Percentiles rank a stretch among this genome's conserved stretches.
Evolutionary conservation across 2,113 vertebrate species (phyloP).

Genomic region (Dipodomys ordii): DNA sequence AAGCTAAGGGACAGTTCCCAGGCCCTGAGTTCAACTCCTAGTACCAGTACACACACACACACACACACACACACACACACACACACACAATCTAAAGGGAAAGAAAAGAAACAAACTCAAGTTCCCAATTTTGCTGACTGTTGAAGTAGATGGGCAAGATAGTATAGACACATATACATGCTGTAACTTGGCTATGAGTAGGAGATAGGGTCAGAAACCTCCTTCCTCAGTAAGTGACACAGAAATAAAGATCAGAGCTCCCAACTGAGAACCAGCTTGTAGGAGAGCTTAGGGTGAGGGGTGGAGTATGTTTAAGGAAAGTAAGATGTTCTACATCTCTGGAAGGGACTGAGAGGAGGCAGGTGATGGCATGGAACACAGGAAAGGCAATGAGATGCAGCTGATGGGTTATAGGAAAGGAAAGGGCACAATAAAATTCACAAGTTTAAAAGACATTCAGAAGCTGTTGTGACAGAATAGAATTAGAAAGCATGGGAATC

Average conservation of each 20-base stretch:
- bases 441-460: background rate
- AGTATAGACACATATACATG: background rate
- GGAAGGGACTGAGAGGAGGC: rapidly evolving
- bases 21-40: too few relatives aligned
- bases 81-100: background rate
- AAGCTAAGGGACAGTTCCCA: too few relatives aligned
- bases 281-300: background rate
- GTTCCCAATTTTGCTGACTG: background rate
- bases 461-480: background rate
- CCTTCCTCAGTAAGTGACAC: background rate
- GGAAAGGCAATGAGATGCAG: background rate
- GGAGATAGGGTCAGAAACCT: background rate
- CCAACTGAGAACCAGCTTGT: background rate
- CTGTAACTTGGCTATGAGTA: background rate
- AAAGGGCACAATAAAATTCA: background rate
- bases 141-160: background rate
- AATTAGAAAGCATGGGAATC: too few relatives aligned
- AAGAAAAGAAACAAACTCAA: background rate
- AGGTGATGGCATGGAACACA: background rate
- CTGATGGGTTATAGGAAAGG: background rate
- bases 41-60: too few relatives aligned
- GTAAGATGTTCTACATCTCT: background rate
- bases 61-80: too few relatives aligned
- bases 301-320: background rate
- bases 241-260: background rate